Evolutionary conservation across 2,113 vertebrate species (phyloP).

Genomic region (Megaceryle maxima): DNA sequence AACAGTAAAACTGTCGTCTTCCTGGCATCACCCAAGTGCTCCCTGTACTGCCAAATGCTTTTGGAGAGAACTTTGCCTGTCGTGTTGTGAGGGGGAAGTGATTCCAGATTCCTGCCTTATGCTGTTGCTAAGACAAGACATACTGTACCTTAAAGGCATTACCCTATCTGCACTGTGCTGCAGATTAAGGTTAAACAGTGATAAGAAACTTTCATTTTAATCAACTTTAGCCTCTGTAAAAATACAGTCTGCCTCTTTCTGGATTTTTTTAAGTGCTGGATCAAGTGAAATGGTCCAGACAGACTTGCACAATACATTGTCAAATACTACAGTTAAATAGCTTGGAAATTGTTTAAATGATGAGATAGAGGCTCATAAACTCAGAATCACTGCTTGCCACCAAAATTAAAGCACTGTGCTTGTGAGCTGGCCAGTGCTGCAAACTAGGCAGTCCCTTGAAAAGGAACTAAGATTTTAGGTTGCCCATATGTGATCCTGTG

Average conservation of each 20-base stretch:
- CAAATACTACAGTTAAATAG: background rate
- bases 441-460: background rate
- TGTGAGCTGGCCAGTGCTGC: background rate
- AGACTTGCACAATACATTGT: background rate
- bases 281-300: background rate
- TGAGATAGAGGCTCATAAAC: background rate
- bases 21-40: background rate
- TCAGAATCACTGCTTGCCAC: background rate
- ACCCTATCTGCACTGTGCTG: background rate
- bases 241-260: background rate
- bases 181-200: background rate
- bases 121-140: background rate
- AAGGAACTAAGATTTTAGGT: background rate
- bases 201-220: background rate
- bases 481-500: background rate
- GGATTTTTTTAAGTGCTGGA: background rate
- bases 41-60: background rate
- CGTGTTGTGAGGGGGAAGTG: background rate
- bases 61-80: background rate
- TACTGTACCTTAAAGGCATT: background rate
- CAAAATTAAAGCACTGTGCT: background rate
- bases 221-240: background rate
- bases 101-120: slow-evolving; percentile 20
- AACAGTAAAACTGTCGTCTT: background rate
- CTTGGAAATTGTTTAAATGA: background rate